Base-by-base conservation (phyloP, 2,888 invertebrate genomes). In the Spisula solida region DNA sequence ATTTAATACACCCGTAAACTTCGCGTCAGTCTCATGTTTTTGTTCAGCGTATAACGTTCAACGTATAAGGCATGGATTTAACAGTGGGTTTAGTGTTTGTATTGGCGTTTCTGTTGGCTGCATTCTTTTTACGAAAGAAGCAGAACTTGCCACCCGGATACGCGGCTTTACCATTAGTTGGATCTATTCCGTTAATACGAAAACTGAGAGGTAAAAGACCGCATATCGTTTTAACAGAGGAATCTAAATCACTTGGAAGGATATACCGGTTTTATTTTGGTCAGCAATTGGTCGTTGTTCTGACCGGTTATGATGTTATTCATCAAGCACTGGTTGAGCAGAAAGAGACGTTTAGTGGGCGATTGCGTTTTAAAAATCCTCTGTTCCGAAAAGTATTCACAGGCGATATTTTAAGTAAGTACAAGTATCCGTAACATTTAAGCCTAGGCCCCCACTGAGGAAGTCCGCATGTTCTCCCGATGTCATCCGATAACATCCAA, bases 271-370 rank as follows among this genome's bases (percentile, higher is more conserved):
- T 91, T 12, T 60, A 84, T 14, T 16, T 93, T 20, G 93, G 92
- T 0, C 55, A 78, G 0, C 86, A 86, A 56, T 20, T 81, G 4
- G 16, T 90, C 16, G 89, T 93, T 14, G 79, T 91, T 75, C 51
- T 93, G 0, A 86, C 75, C 29, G 88, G 91, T 0, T 91, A 89
- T 86, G 91, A 93, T 31, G 75, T 87, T 1, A 90, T 92, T 25
- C 79, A 92, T 25, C 82, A 91, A 34, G 90, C 90, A 1, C 81
- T 92, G 18, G 92, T 91, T 0, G 91, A 88, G 31, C 56, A 91
- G 12, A 86, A 84, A 4, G 85, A 88, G 8, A 18, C 56, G 10
- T 92, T 90, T 41, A 90, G 86, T 47, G 89, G 87, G n/a, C 78
- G 92, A 66, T 89, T 89, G 4, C n/a, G 4, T 5, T 16, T 75